Conservation (phyloP, 1,140 invertebrate genomes). For the Drosophila guanche region DNA sequence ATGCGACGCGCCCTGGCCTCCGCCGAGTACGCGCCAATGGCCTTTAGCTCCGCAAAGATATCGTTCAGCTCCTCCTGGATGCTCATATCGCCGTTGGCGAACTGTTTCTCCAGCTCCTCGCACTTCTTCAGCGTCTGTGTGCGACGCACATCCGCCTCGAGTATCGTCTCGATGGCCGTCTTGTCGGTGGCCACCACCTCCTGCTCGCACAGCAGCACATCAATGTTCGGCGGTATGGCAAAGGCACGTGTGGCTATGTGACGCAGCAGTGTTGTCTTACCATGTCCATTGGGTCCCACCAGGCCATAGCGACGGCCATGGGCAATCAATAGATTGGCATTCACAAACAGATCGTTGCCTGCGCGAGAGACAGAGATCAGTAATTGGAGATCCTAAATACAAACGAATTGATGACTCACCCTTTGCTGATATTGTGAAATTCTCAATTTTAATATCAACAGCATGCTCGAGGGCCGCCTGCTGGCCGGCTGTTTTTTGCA, state of each 20-base stretch:
- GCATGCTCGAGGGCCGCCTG: constrained; percentile 95
- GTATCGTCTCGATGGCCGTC: constrained; percentile 95
- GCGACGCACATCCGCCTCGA: constrained; percentile 96
- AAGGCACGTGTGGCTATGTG: constrained; percentile 95
- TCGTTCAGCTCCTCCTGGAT: constrained; percentile 93
- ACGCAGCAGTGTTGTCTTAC: constrained; percentile 98
- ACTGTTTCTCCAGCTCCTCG: constrained; percentile 91
- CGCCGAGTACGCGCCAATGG: constrained; percentile 98
- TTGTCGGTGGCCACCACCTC: constrained; percentile 97
- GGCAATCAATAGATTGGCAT: constrained; percentile 97
- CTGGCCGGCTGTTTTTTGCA: constrained; percentile 93
- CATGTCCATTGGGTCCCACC: constrained; percentile 99
- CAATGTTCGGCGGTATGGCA: constrained; percentile 97
- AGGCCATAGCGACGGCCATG: constrained; percentile 97
- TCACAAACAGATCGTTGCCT: constrained; percentile 98
- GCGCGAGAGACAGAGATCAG: background rate
- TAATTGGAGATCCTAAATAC: background rate
- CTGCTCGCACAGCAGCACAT: constrained; percentile 99
- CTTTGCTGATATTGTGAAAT: constrained; percentile 98
- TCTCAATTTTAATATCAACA: constrained; percentile 99
- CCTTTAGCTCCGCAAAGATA: constrained; percentile 97
- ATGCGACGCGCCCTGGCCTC: constrained; percentile 97
- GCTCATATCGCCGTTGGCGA: constrained; percentile 87
- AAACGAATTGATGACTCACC: constrained; percentile 87
- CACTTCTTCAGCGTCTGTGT: constrained; percentile 92